A percentile compares a stretch with the other conserved stretches of the same genome.
phyloP scores from a whole-genome alignment of 2,888 invertebrate genomes.

The Drosophila parthenogenetica region DNA sequence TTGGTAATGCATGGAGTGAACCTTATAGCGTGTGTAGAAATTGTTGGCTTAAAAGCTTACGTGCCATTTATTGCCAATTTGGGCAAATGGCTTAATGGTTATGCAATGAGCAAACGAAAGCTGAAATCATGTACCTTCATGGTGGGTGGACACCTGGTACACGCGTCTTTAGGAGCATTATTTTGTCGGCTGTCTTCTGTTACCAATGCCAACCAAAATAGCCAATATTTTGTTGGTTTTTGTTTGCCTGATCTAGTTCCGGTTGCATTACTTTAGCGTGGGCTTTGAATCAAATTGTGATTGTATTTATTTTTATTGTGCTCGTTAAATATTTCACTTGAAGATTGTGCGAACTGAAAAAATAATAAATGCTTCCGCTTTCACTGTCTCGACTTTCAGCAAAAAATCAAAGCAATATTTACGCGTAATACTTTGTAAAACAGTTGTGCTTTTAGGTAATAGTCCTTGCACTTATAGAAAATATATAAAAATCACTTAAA shows the following conservation, averaged over 20 bases:
- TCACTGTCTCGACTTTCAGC: conserved; percentile 53
- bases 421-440: neutral
- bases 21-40: conserved; percentile 13
- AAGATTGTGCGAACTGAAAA: conserved; percentile 43
- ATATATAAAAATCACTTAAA: neutral
- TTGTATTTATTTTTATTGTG: conserved; percentile 32
- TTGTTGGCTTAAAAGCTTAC: conserved; percentile 17
- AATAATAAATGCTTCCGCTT: conserved; percentile 67
- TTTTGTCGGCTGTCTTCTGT: conserved; percentile 37
- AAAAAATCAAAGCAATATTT: conserved; percentile 13
- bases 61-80: conserved; percentile 31
- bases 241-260: conserved; percentile 63
- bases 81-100: conserved; percentile 24
- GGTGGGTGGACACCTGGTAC: conserved; percentile 11
- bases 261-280: conserved; percentile 42
- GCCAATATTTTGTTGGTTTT: conserved; percentile 16
- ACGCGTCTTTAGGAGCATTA: conserved; percentile 9
- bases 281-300: conserved; percentile 48
- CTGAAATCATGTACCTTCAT: conserved; percentile 13
- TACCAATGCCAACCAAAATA: conserved; percentile 28
- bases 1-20: conserved; percentile 5
- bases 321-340: conserved; percentile 37
- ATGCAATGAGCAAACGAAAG: conserved; percentile 46
- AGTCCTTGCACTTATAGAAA: neutral
- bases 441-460: neutral